Base-by-base conservation (phyloP, 2,888 invertebrate species). In the Ophion costatus region DNA sequence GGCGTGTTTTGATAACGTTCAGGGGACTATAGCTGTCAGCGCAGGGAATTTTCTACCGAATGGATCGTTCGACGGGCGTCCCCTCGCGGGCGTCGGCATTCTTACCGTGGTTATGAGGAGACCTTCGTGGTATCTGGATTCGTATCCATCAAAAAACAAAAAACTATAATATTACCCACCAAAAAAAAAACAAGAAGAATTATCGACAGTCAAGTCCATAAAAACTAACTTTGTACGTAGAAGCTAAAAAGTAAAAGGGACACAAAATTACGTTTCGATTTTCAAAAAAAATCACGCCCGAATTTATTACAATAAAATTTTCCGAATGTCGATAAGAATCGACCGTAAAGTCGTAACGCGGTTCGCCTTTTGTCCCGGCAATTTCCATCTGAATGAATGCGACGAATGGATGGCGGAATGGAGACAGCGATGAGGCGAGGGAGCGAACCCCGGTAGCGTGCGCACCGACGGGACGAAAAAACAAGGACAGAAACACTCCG, bases 1-100 rank as follows among this genome's bases (percentile, higher is more conserved):
- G 91, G 91, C 92, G 90, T 93, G 92, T 93, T 93, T 92, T 93
- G 91, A 93, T 93, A 93, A 90, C 92, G 92, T 92, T 91, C 91
- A 51, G 51, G 90, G 89, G 91, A 90, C 91, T 80, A 80, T 67
- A 73, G 82, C 85, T 82, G 92, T 92, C 92, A 92, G 92, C 88
- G 92, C 87, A 88, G 83, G 88, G 90, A 90, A 90, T 90, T 91
- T 91, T 90, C 92, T 91, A 92, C 91, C 92, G 92, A 92, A 93
- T 93, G 92, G 93, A 92, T 93, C 90, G 90, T 90, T 89, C 89
- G 73, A 51, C 51, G 42, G 20, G 38, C 90, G 89, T 89, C 22
- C 89, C 87, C 87, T 89, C 80, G 73, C 89, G 88, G 88, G 89
- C 89, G 88, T 87, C 88, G 87, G 88, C 87, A 20, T 29, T 64